Percentiles rank a stretch among this genome's conserved stretches.
phyloP scores from a whole-genome alignment of 2,888 invertebrate genomes.

The Cactoblastis cactorum region DNA sequence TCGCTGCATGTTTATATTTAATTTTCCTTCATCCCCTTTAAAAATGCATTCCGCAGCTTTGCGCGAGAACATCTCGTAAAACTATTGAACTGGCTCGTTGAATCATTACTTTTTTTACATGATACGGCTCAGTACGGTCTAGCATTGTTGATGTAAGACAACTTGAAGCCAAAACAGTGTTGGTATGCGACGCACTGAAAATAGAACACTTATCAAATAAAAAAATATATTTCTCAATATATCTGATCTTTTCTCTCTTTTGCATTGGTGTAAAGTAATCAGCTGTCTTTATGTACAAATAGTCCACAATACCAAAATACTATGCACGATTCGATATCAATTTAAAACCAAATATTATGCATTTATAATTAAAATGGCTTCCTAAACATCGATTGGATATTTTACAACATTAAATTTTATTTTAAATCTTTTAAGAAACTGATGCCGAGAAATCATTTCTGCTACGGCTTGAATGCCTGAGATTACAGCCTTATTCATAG shows the following conservation, averaged over 20 bases:
- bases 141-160: background rate
- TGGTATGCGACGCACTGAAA: background rate
- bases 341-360: constrained; percentile 49
- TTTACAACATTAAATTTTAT: constrained; percentile 17
- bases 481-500: background rate
- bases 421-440: constrained; percentile 12
- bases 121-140: too few relatives aligned
- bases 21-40: too few relatives aligned
- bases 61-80: too few relatives aligned
- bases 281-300: constrained; percentile 12
- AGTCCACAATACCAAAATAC: constrained; percentile 37
- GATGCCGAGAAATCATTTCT: background rate
- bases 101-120: too few relatives aligned
- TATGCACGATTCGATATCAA: constrained; percentile 28
- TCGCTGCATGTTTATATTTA: too few relatives aligned
- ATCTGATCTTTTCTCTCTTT: too few relatives aligned
- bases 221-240: background rate
- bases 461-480: background rate
- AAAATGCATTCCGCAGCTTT: too few relatives aligned
- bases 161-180: background rate
- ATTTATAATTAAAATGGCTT: constrained; percentile 49
- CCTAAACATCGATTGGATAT: constrained; percentile 48
- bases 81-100: too few relatives aligned
- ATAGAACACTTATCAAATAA: too few relatives aligned
- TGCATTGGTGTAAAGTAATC: constrained; percentile 13